Conservation (phyloP, 2,113 vertebrate species). For the Pelusios castaneus region DNA sequence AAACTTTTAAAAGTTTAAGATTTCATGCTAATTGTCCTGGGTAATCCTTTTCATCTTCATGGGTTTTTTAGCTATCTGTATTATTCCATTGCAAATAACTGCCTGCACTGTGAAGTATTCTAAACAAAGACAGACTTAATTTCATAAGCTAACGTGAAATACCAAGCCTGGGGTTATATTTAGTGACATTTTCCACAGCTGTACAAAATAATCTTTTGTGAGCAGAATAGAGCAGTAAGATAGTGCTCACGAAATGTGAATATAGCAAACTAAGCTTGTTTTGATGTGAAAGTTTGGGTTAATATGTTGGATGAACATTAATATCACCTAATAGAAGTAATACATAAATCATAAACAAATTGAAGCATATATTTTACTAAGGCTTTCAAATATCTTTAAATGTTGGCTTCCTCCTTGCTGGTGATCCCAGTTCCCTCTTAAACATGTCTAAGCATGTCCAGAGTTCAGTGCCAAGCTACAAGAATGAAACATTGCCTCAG, state of each 20-base stretch:
- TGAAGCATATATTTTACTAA: not conserved
- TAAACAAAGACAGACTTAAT: not conserved
- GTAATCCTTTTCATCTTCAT: not conserved
- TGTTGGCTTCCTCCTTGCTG: not conserved
- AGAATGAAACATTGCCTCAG: not conserved
- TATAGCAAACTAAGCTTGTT: not conserved
- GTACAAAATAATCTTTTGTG: not conserved
- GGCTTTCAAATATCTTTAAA: not conserved
- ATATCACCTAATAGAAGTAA: not conserved
- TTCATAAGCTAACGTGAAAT: constrained; percentile 9
- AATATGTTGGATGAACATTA: not conserved
- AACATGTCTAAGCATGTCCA: not conserved
- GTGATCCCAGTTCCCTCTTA: not conserved
- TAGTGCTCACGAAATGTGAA: not conserved
- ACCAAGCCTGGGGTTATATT: not conserved
- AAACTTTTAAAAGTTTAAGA: not conserved
- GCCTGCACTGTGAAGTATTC: not conserved
- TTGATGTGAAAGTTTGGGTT: not conserved
- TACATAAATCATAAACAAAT: not conserved
- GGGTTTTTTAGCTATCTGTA: not conserved
- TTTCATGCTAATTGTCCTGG: not conserved
- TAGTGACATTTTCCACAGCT: not conserved
- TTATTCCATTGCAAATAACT: not conserved
- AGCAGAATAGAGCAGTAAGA: not conserved
- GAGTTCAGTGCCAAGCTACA: not conserved